Evolutionary conservation across 2,888 invertebrate genomes (phyloP), one percentile per base, ranked within the genome.

Genomic region (Chloromyia formosa): DNA sequence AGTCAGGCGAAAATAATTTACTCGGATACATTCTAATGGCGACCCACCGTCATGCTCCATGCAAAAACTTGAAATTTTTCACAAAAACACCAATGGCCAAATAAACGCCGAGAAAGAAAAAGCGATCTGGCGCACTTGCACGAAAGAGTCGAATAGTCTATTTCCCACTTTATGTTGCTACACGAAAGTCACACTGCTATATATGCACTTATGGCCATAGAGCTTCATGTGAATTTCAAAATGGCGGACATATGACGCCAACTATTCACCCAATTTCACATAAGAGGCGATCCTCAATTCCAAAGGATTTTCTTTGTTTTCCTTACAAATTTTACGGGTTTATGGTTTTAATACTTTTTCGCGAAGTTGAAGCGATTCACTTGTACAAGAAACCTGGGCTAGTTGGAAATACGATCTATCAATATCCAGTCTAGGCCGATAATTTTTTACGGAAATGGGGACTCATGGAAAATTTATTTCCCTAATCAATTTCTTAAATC

Each of bases 211-310:
- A n/a, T 49, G 16, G 56, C 45, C 27, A 35, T 35, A 35, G 22
- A 71, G 58, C 58, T 71, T 71, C 56, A 40, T 58, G 71, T 54
- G 61, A 45, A 73, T 69, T 54, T 75, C 68, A 76, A 76, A 76
- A 76, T 76, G 76, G 76, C 76, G 75, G 76, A 69, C 42, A 22
- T 73, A 71, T 75, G 76, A 76, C 76, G 76, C 76, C 76, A 76
- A 75, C 76, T 62, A 58, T 20, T 16, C 35, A 35, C 49, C 45
- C 12, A 58, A 16, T 54, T 40, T 35, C 61, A 61, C 27, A 73
- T 61, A 23, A 45, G 49, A 73, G 4, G 9, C 27, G 10, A 45
- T 71, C 45, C 20, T 22, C 49, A 27, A 22, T 18, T 20, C 66
- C 16, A 16, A n/a, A 35, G 40, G 23, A 62, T 40, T 62, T n/a